Base-by-base conservation (phyloP, 2,888 invertebrate genomes). In the Pinctada fucata region DNA sequence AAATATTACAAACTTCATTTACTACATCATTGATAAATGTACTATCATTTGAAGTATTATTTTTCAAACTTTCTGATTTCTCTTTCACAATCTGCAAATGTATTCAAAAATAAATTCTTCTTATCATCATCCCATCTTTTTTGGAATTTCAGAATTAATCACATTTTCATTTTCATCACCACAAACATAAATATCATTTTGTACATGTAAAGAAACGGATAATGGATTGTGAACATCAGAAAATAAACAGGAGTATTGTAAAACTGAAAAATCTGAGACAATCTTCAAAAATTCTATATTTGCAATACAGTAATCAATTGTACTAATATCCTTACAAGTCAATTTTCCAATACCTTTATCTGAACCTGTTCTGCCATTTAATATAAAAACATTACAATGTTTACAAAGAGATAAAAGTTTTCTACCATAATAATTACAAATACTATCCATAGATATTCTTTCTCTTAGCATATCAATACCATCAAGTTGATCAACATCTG, bases 331-430 rank as follows among this genome's bases (percentile, higher is more conserved):
- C 48, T 68, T 68, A 48, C 68, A 68, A 68, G 68, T 68, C 3
- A 45, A 6, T 47, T 47, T 48, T 4, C 68, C 68, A 10, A 47
- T 48, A 47, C 48, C 58, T 58, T 58, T 45, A 68, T 68, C 68
- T 47, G n/a, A 52, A 16, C 68, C 67, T 48, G 51, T 16, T 75
- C 75, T 75, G 52, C 75, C 75, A 75, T 68, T 75, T 13, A 75
- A 8, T 6, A 75, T 69, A 69, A 75, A 68, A 66, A 75, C 13
- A 48, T 68, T 52, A 58, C 51, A 51, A 10, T 50, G 31, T 75
- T 75, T 75, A 58, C 75, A 75, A 58, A 75, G 48, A 75, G 50
- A 13, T 58, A 69, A 10, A 3, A 75, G 10, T 68, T 58, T 52
- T 6, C 45, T 75, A 51, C 75, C 75, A 67, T 51, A 67, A 4